Evolutionary conservation across 2,797 vertebrate species (phyloP), one percentile per base, ranked within the genome.

Genomic region (Typhlichthys subterraneus): DNA sequence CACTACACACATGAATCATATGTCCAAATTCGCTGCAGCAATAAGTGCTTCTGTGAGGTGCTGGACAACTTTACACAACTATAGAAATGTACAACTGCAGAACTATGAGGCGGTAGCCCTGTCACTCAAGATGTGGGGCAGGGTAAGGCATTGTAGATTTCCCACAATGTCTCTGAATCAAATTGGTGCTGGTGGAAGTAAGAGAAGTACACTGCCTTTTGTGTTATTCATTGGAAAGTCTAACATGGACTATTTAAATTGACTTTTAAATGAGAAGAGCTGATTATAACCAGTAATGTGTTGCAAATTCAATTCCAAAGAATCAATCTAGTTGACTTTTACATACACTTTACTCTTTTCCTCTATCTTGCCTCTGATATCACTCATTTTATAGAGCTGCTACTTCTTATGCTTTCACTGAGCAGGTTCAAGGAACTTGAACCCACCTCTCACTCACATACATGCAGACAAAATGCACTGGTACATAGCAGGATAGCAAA

Each of bases 11-110:
- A 47, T 48, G 4, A 15, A 46, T 70, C 57, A 10, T 23, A 10
- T 23, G 11, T 65, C 54, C 49, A 0, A 51, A 72, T 76, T 82
- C 47, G 54, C 66, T 56, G 71, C 81, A 89, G 86, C 84, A 90
- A 87, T 81, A 88, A 84, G 76, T 80, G 79, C 76, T 82, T 84
- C 70, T 56, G 75, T 76, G 75, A 80, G 72, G 55, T 70, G 75
- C 75, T 59, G 59, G 59, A 55, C 42, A 67, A 54, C 59, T 33
- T 12, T 12, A 48, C 12, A 48, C 38, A 42, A 42, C 38, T 42
- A 42, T 42, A 23, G 8, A 42, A 42, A 7, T 42, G 38, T 42
- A 23, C 23, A 42, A 42, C 38, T 42, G 1, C 23, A 23, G 23
- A 23, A 23, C 38, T 42, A 42, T 42, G 9, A 23, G 8, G 63